Base-by-base conservation (phyloP, 2,797 vertebrate species). In the Enteromius afrohamiltoni region DNA sequence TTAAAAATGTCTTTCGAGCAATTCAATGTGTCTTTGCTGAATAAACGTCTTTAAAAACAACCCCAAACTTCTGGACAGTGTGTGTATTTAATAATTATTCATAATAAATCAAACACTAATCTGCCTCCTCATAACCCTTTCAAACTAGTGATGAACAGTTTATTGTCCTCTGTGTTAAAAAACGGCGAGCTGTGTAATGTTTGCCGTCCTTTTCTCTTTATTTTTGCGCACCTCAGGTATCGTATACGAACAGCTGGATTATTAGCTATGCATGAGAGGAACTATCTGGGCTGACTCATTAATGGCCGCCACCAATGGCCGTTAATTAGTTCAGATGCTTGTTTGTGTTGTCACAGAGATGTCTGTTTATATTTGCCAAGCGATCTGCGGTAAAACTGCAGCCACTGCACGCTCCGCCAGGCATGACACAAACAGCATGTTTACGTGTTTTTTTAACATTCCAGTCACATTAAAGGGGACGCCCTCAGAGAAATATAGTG, bases 21-120 rank as follows among this genome's bases (percentile, higher is more conserved):
- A 40, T 40, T 40, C 8, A 40, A 9, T 40, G 40, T 40, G 40
- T 40, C 40, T 40, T 40, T 40, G 40, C 40, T 40, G 7, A 73
- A 49, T 31, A 49, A 71, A 49, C 1, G 47, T 29, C 47, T 51
- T 21, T 3, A 2, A 53, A 29, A 70, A 49, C 26, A 19, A 17
- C 7, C 11, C 16, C 8, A 19, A 49, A 75, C 49, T 0, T 75
- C 55, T 51, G 19, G n/a, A 34, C 6, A 14, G 1, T 21, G 31
- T 37, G 29, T 31, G 1, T n/a, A 40, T 69, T 69, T 45, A 21
- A 40, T 55, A 58, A 37, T 23, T 76, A 87, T 84, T 88, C 87
- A 92, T 85, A 92, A 91, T 92, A 93, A 93, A 92, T 93, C 93
- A 92, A 93, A 89, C 90, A 90, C 67, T 88, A 73, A 85, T 60